Percentiles rank a stretch among this genome's conserved stretches.
Evolutionary conservation across 2,113 vertebrate species (phyloP).

Genomic region (Riparia riparia): DNA sequence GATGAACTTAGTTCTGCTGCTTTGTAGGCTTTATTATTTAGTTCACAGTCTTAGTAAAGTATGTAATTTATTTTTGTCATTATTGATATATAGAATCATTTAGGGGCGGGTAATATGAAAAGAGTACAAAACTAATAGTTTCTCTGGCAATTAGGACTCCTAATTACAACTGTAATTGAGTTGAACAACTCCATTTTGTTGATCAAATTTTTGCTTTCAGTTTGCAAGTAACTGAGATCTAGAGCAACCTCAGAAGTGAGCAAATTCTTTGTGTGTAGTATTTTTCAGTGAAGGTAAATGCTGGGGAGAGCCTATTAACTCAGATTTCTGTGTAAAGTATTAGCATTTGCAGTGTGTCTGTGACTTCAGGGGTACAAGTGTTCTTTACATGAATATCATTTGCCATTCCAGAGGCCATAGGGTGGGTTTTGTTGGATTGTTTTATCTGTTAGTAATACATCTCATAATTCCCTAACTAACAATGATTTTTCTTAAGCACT

Average conservation of each 20-base stretch:
- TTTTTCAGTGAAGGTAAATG: background rate
- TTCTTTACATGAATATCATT: background rate
- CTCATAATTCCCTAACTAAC: constrained; percentile 23
- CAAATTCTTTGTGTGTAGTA: background rate
- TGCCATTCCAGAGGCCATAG: background rate
- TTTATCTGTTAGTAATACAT: constrained; percentile 19
- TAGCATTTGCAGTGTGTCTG: background rate
- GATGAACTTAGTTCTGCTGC: background rate
- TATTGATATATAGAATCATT: background rate
- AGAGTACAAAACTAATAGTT: background rate
- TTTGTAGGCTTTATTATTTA: background rate
- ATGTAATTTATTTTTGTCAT: background rate
- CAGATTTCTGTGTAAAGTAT: background rate
- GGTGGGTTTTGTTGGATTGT: constrained; percentile 2
- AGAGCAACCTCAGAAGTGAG: background rate
- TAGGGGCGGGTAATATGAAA: background rate
- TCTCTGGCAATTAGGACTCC: background rate
- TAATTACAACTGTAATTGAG: background rate
- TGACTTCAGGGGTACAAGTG: background rate
- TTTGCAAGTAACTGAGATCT: background rate
- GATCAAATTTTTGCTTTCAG: background rate
- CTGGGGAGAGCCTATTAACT: background rate
- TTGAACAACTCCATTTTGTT: background rate
- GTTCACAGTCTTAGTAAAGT: background rate
- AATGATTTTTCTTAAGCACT: constrained; percentile 34